phyloP scores from a whole-genome alignment of 2,113 vertebrate genomes.

The Cnemophilus loriae region DNA sequence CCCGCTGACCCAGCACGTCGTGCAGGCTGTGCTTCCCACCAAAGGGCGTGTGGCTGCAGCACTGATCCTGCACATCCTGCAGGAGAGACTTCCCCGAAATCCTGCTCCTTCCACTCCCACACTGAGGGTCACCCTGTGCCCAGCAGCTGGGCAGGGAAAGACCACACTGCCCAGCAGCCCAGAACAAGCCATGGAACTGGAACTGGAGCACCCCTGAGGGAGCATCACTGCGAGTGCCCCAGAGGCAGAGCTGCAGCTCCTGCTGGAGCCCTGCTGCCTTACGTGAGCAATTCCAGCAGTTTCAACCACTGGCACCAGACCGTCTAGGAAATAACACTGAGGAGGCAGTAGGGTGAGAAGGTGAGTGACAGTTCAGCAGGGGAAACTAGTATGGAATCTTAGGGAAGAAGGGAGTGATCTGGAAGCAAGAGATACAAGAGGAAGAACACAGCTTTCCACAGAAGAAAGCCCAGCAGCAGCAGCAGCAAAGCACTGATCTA shows the following conservation, averaged over 20 bases:
- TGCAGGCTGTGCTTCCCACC: background rate
- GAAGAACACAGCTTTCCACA: background rate
- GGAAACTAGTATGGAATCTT: background rate
- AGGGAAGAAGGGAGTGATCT: background rate
- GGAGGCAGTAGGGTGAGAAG: background rate
- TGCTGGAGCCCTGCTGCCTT: background rate
- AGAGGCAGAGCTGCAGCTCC: background rate
- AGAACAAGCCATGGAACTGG: background rate
- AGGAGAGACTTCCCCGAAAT: background rate
- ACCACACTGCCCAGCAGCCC: background rate
- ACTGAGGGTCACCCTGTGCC: background rate
- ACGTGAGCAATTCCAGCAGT: background rate
- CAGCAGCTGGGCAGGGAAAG: background rate
- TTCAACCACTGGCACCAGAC: background rate
- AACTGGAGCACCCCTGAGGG: background rate
- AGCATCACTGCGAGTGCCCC: background rate
- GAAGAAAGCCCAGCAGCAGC: background rate
- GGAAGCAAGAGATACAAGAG: background rate
- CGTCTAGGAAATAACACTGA: background rate
- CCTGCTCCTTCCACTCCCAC: background rate
- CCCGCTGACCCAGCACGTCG: fast-evolving
- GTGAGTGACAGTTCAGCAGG: background rate
- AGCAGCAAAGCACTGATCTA: background rate
- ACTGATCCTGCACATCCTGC: background rate
- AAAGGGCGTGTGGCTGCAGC: fast-evolving